A percentile compares a stretch with the other conserved stretches of the same genome.
Conservation (phyloP, 2,888 invertebrate species). For the Sipha maydis region DNA sequence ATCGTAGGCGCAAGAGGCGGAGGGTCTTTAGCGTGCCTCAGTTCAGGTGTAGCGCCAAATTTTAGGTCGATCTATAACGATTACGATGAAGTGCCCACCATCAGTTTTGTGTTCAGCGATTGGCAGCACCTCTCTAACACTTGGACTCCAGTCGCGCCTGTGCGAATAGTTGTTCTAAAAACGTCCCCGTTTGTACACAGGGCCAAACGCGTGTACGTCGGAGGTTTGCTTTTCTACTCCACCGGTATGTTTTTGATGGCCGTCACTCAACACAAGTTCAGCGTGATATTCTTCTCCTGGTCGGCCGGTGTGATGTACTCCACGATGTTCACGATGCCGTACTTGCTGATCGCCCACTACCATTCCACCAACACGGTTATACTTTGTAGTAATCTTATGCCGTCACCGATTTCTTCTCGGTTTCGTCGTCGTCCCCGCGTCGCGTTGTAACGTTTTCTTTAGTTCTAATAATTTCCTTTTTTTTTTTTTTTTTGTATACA, state of each 20-base stretch:
- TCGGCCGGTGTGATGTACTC: constrained; percentile 97
- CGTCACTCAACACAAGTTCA: constrained; percentile 77
- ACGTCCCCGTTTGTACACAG: constrained; percentile 71
- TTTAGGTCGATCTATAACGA: too few relatives aligned
- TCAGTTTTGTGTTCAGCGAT: too few relatives aligned
- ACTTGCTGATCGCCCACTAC: constrained; percentile 91
- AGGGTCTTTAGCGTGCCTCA: too few relatives aligned
- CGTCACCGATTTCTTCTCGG: background rate
- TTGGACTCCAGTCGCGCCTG: too few relatives aligned
- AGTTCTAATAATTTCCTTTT: background rate
- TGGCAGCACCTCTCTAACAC: too few relatives aligned
- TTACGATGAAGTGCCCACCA: too few relatives aligned
- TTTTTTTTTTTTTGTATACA: constrained; percentile 66
- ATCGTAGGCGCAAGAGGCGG: too few relatives aligned
- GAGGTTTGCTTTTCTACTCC: constrained; percentile 88
- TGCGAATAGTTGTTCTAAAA: too few relatives aligned
- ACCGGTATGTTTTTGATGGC: constrained; percentile 90
- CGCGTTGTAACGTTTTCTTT: background rate
- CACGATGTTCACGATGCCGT: constrained; percentile 96
- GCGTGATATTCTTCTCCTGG: constrained; percentile 89
- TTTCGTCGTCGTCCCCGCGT: too few relatives aligned
- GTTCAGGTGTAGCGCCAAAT: too few relatives aligned
- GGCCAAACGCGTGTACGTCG: constrained; percentile 87
- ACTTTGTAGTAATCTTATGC: background rate
- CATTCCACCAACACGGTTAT: constrained; percentile 87